These are phyloP conservation scores for Eilema sororculum DNA, from an alignment of 2,888 invertebrate genomes.

Conservation along the genomic window DNA sequence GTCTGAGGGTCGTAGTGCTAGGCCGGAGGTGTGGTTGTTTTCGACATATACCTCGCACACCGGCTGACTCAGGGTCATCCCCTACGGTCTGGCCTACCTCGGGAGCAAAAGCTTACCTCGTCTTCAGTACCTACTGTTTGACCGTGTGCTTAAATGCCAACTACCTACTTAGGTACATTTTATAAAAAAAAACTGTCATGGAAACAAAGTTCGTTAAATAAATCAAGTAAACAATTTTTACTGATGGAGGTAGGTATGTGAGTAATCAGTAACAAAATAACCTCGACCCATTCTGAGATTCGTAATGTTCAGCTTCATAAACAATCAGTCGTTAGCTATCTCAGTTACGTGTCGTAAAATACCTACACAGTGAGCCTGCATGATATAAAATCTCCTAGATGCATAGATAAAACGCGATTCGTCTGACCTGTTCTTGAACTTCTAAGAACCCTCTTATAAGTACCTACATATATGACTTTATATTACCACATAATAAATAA, in stretches of 20 bases:
- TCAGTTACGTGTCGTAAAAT: constrained; percentile 53
- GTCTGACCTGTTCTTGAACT: constrained; percentile 61
- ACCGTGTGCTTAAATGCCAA: neutral
- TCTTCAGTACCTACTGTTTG: no score
- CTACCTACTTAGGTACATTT: no score
- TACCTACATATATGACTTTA: no score
- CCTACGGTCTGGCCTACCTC: no score
- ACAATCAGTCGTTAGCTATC: constrained; percentile 52
- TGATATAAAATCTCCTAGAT: constrained; percentile 75
- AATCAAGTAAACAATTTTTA: neutral
- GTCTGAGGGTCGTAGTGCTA: no score
- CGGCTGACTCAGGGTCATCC: no score
- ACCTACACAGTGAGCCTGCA: constrained; percentile 47
- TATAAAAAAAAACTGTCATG: neutral
- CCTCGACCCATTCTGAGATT: constrained; percentile 47
- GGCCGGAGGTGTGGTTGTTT: no score
- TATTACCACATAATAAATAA: no score
- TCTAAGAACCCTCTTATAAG: constrained; percentile 18
- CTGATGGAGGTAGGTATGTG: constrained; percentile 25
- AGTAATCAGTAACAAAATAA: constrained; percentile 23
- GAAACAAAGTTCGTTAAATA: neutral
- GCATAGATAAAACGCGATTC: constrained; percentile 66
- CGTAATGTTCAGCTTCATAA: constrained; percentile 42
- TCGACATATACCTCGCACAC: no score
- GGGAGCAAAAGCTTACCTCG: no score